Conservation (phyloP, 2,888 invertebrate genomes). For the Aricia artaxerxes region DNA sequence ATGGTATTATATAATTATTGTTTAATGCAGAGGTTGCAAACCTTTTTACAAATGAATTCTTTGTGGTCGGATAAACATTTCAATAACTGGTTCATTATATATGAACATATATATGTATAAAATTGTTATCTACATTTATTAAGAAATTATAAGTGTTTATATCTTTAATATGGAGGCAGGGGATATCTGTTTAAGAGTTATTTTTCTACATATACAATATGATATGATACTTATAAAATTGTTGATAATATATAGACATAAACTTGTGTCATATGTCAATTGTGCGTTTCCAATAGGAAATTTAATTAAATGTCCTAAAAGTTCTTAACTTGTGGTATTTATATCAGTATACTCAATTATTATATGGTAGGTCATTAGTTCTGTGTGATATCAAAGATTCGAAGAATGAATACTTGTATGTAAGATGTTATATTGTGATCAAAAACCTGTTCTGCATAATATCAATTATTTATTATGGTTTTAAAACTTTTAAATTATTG, state of each 20-base stretch:
- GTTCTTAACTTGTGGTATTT: not conserved
- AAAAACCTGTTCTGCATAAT: not conserved
- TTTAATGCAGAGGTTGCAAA: not conserved
- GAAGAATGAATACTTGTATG: not conserved
- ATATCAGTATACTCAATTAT: not conserved
- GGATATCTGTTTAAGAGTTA: conserved; percentile 27
- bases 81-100: conserved; percentile 19
- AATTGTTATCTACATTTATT: conserved; percentile 31
- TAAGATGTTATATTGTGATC: not conserved
- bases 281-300: conserved; percentile 30
- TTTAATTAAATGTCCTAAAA: not conserved
- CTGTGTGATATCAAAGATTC: not conserved
- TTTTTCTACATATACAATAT: conserved; percentile 31
- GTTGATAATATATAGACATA: conserved; percentile 28
- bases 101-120: conserved; percentile 23
- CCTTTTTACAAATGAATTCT: conserved; percentile 4
- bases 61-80: not conserved
- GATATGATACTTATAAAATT: conserved; percentile 30
- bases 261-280: conserved; percentile 27
- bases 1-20: not conserved
- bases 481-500: no score
- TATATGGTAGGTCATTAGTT: not conserved
- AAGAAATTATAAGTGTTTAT: conserved; percentile 27
- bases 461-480: not conserved
- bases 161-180: conserved; percentile 27